Conservation (phyloP, 2,113 vertebrate genomes). For the Prionailurus bengalensis region DNA sequence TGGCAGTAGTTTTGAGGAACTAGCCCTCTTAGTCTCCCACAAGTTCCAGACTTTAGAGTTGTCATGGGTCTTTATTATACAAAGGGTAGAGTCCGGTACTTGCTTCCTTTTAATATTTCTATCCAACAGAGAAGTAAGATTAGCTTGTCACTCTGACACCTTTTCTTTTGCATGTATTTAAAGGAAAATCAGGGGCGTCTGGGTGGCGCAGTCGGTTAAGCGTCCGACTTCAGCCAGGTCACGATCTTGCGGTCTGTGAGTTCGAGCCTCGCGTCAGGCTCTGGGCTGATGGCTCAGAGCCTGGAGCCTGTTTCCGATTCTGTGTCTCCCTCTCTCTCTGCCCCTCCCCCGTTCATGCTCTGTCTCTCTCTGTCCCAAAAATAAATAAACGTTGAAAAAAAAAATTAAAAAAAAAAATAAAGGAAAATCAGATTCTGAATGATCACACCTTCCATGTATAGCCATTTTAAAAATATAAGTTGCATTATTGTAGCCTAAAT, state of each 20-base stretch:
- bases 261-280: too few species aligned
- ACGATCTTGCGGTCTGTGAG: too few species aligned
- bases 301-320: too few species aligned
- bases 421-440: slow-evolving; percentile 50
- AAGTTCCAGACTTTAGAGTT: background rate
- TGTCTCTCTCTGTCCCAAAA: too few species aligned
- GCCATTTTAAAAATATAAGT: background rate
- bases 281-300: too few species aligned
- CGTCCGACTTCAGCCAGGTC: too few species aligned
- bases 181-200: background rate
- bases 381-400: too few species aligned
- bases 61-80: background rate
- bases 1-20: background rate
- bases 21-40: background rate
- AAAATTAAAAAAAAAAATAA: background rate
- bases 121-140: background rate
- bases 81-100: background rate
- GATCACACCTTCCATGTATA: background rate
- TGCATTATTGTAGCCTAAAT: background rate
- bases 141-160: background rate
- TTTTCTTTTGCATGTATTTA: slow-evolving; percentile 11
- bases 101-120: background rate
- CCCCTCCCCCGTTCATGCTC: too few species aligned
- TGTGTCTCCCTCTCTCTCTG: too few species aligned
- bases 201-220: too few species aligned